A percentile compares a stretch with the other conserved stretches of the same genome.
phyloP scores from a whole-genome alignment of 2,888 invertebrate genomes.

The Leucophora obtusa region DNA sequence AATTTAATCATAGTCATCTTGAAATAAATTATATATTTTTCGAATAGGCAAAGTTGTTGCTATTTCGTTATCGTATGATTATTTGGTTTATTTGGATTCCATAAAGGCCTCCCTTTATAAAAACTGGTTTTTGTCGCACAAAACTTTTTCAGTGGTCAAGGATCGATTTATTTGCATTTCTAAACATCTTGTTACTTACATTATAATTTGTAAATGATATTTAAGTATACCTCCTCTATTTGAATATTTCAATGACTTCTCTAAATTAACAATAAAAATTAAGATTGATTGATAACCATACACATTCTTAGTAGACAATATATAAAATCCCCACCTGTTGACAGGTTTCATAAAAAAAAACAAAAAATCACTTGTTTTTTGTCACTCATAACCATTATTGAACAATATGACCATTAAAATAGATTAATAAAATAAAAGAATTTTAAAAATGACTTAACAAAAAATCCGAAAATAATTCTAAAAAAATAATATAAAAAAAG shows the following conservation, averaged over 20 bases:
- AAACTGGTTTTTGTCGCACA: no score
- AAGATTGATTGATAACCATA: constrained; percentile 21
- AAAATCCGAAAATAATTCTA: constrained; percentile 14
- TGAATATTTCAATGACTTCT: not conserved
- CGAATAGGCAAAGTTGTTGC: no score
- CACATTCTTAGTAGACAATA: not conserved
- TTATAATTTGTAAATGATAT: constrained; percentile 1
- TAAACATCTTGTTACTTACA: not conserved
- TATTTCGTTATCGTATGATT: no score
- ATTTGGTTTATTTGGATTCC: no score
- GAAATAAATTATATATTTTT: no score
- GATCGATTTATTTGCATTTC: no score
- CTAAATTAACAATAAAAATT: not conserved
- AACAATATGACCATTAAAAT: constrained; percentile 34
- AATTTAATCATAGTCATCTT: no score
- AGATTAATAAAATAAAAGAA: constrained; percentile 24
- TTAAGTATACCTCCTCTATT: constrained; percentile 6
- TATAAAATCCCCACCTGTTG: constrained; percentile 28
- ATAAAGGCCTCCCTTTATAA: no score
- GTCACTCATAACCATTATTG: constrained; percentile 5
- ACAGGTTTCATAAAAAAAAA: constrained; percentile 2
- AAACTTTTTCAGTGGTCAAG: no score
- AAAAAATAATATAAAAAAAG: constrained; percentile 12
- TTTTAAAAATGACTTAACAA: constrained; percentile 38
- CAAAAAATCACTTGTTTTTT: constrained; percentile 23